A percentile compares a stretch with the other conserved stretches of the same genome.
These are phyloP conservation scores for Petromus typicus DNA, from an alignment of 2,113 vertebrate species.

Conservation along the genomic window DNA sequence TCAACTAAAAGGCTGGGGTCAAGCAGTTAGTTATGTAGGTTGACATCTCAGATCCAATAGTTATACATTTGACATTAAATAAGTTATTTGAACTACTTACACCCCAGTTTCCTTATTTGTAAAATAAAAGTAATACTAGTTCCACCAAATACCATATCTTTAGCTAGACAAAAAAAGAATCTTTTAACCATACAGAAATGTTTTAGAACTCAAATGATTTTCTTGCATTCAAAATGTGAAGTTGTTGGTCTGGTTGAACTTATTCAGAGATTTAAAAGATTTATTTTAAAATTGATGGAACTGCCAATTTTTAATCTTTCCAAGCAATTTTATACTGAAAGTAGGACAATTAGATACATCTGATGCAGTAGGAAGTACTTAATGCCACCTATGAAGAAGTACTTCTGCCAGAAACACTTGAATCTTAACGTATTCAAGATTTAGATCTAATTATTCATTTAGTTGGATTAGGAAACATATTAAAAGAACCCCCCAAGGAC, in stretches of 20 bases:
- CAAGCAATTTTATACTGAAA: neutral
- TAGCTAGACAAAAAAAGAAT: neutral
- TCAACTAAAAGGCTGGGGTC: neutral
- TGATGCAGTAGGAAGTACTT: neutral
- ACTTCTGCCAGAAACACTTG: neutral
- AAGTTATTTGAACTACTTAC: neutral
- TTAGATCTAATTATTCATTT: neutral
- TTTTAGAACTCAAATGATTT: neutral
- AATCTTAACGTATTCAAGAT: conserved; percentile 24
- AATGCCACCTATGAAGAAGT: neutral
- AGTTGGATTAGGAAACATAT: neutral
- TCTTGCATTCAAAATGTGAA: neutral
- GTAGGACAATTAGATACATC: neutral
- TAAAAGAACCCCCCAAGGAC: neutral
- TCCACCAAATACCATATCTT: neutral
- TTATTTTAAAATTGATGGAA: neutral
- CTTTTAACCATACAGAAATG: neutral
- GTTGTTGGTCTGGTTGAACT: neutral
- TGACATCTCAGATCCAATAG: neutral
- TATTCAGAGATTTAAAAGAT: neutral
- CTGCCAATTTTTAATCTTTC: neutral
- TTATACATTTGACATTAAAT: neutral
- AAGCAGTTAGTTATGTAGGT: neutral
- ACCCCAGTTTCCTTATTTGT: neutral
- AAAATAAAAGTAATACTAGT: neutral